These are phyloP conservation scores for Etheostoma spectabile DNA, from an alignment of 2,113 vertebrate species.

Conservation along the genomic window DNA sequence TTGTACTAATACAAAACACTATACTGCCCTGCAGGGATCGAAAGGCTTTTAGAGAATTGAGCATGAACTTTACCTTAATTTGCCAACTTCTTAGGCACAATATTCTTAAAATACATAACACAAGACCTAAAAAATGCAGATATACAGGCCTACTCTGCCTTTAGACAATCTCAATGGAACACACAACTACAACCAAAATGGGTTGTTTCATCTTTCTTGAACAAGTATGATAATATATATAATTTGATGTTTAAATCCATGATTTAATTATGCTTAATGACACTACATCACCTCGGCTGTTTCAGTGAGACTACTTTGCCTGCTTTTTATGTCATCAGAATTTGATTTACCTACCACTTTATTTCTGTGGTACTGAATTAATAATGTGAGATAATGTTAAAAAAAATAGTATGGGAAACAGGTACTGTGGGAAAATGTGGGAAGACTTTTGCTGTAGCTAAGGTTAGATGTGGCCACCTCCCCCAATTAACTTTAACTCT, in stretches of 20 bases:
- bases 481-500: not conserved
- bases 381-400: not conserved
- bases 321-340: not conserved
- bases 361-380: not conserved
- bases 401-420: not conserved
- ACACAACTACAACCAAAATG: not conserved
- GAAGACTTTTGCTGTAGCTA: not conserved
- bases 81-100: not conserved
- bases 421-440: not conserved
- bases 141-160: not conserved
- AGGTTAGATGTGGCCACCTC: not conserved
- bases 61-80: not conserved
- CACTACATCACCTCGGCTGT: not conserved
- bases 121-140: not conserved
- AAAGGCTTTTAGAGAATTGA: not conserved
- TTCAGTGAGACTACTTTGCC: not conserved
- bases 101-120: not conserved
- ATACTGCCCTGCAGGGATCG: not conserved
- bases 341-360: not conserved
- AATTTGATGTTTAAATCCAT: not conserved
- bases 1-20: not conserved
- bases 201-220: not conserved
- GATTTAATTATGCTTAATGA: not conserved
- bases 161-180: not conserved
- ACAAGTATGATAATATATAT: not conserved